Conservation (phyloP, 2,888 invertebrate genomes). For the Erebia aethiops region DNA sequence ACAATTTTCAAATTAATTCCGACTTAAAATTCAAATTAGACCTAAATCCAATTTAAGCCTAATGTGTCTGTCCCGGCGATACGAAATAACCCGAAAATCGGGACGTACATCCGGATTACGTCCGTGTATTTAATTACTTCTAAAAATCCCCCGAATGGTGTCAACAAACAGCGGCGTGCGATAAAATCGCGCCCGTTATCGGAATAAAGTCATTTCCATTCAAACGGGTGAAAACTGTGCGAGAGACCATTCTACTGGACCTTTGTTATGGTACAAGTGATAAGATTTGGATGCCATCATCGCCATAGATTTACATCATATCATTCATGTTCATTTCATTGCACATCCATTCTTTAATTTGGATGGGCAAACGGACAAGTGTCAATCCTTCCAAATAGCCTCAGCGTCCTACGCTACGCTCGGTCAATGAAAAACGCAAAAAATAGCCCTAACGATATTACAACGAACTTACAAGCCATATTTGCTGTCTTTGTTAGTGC, state of each 20-base stretch:
- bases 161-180: constrained; percentile 62
- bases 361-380: too few species aligned
- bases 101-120: constrained; percentile 16
- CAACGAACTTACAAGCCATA: too few species aligned
- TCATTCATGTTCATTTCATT: background rate
- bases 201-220: constrained; percentile 76
- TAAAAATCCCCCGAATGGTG: constrained; percentile 34
- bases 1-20: constrained; percentile 20
- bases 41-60: constrained; percentile 23
- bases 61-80: constrained; percentile 15
- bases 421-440: too few species aligned
- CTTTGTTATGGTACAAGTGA: constrained; percentile 47
- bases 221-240: constrained; percentile 72
- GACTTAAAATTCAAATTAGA: constrained; percentile 24
- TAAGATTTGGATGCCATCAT: constrained; percentile 5
- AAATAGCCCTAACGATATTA: too few species aligned
- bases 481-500: too few species aligned
- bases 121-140: constrained; percentile 38
- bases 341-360: too few species aligned
- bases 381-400: too few species aligned
- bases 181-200: constrained; percentile 70
- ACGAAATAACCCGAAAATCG: constrained; percentile 7
- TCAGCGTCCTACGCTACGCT: too few species aligned
- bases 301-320: background rate
- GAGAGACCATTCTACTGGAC: constrained; percentile 65